Evolutionary conservation across 2,888 invertebrate species (phyloP).

Genomic region (Xanthia togata): DNA sequence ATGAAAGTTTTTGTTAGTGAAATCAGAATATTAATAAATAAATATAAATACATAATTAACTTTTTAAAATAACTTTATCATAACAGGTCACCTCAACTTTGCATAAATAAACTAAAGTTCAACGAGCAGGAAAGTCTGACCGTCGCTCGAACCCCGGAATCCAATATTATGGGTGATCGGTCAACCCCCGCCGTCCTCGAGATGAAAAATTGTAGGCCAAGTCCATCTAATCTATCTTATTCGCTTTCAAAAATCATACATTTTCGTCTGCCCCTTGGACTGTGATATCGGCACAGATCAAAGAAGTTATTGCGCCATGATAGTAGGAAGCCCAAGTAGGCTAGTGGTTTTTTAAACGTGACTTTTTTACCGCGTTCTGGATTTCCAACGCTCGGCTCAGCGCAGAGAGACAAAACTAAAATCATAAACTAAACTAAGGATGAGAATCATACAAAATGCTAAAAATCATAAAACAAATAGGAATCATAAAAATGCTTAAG

Average conservation of each 20-base stretch:
- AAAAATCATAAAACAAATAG: no score
- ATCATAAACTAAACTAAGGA: no score
- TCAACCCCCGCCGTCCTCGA: constrained; percentile 23
- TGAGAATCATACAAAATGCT: no score
- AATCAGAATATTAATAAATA: no score
- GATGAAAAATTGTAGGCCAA: constrained; percentile 55
- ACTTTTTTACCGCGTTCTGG: neutral
- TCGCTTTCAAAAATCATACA: constrained; percentile 54
- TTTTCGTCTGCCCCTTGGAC: constrained; percentile 32
- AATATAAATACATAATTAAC: no score
- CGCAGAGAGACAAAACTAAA: no score
- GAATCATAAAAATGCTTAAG: no score
- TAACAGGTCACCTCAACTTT: neutral
- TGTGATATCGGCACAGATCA: constrained; percentile 9
- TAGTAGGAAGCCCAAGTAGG: neutral
- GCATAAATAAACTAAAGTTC: neutral
- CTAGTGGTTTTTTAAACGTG: neutral
- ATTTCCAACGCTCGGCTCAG: neutral
- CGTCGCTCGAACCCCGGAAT: constrained; percentile 23
- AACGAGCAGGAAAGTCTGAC: neutral
- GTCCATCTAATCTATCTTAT: constrained; percentile 48
- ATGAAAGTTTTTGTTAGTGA: no score
- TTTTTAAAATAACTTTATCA: neutral
- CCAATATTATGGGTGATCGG: constrained; percentile 57
- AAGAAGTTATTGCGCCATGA: neutral